Percentiles rank a stretch among this genome's conserved stretches.
These are phyloP conservation scores for Nowickia ferox DNA, from an alignment of 2,888 invertebrate species.

Conservation along the genomic window DNA sequence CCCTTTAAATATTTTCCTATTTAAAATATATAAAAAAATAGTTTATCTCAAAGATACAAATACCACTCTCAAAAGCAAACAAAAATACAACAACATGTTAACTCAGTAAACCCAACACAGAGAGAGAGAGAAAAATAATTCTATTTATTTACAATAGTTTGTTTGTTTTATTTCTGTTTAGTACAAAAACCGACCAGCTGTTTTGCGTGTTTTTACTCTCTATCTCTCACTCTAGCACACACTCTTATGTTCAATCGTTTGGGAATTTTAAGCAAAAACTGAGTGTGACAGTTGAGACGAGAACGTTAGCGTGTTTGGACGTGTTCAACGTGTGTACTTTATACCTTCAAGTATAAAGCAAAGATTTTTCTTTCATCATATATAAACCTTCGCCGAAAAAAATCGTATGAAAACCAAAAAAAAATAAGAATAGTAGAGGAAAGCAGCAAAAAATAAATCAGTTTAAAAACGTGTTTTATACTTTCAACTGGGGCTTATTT, in stretches of 20 bases:
- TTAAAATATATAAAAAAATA: slow-evolving; percentile 42
- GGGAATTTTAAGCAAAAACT: slow-evolving; percentile 63
- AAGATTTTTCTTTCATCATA: slow-evolving; percentile 25
- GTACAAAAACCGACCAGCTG: slow-evolving; percentile 61
- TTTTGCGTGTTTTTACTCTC: slow-evolving; percentile 58
- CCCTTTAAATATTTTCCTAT: slow-evolving; percentile 25
- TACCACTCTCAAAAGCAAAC: slow-evolving; percentile 11
- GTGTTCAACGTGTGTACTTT: slow-evolving; percentile 65
- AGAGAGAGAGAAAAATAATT: slow-evolving; percentile 7
- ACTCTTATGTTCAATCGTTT: slow-evolving; percentile 42
- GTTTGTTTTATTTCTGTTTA: slow-evolving; percentile 38
- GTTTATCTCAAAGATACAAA: slow-evolving; percentile 51
- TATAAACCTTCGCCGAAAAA: slow-evolving; percentile 52
- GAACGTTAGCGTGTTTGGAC: slow-evolving; percentile 72
- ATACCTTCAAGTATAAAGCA: slow-evolving; percentile 15
- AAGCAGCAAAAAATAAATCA: slow-evolving; percentile 30
- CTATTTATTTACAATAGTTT: slow-evolving; percentile 38
- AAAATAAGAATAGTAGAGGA: slow-evolving; percentile 33
- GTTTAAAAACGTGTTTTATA: slow-evolving; percentile 61
- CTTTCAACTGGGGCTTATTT: slow-evolving; percentile 37
- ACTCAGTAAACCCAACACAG: background rate
- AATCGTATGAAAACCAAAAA: slow-evolving; percentile 41
- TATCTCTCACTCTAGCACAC: slow-evolving; percentile 61
- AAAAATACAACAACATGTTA: background rate
- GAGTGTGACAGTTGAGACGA: slow-evolving; percentile 70